Conservation (phyloP, 2,797 vertebrate genomes). For the Phylloscopus collybita region DNA sequence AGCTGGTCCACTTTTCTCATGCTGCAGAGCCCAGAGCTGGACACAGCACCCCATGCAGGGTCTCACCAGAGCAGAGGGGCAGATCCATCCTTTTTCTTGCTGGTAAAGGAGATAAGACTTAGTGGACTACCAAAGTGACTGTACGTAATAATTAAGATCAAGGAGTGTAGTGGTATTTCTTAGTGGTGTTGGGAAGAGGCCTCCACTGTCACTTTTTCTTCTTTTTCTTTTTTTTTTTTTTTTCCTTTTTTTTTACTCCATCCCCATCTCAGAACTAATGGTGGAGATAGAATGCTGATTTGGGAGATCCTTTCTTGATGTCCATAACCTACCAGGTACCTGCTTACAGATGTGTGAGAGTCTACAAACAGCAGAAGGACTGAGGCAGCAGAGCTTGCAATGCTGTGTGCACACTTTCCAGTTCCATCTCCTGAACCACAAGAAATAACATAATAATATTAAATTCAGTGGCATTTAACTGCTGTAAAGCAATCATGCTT, state of each 20-base stretch:
- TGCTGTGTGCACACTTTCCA: background rate
- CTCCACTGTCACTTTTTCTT: background rate
- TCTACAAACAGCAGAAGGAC: background rate
- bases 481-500: background rate
- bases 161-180: background rate
- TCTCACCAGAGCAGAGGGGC: background rate
- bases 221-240: accelerated
- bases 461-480: background rate
- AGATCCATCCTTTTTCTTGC: background rate
- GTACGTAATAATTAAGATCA: background rate
- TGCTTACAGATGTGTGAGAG: background rate
- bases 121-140: background rate
- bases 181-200: background rate
- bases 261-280: background rate
- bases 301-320: background rate
- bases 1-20: background rate
- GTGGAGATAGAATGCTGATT: background rate
- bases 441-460: background rate
- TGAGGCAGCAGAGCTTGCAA: background rate
- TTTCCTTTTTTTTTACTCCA: accelerated
- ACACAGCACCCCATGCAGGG: background rate
- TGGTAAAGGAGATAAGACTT: background rate
- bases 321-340: background rate
- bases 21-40: background rate
- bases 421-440: background rate